Conservation (phyloP, 2,113 vertebrate genomes). For the Oxyura jamaicensis region DNA sequence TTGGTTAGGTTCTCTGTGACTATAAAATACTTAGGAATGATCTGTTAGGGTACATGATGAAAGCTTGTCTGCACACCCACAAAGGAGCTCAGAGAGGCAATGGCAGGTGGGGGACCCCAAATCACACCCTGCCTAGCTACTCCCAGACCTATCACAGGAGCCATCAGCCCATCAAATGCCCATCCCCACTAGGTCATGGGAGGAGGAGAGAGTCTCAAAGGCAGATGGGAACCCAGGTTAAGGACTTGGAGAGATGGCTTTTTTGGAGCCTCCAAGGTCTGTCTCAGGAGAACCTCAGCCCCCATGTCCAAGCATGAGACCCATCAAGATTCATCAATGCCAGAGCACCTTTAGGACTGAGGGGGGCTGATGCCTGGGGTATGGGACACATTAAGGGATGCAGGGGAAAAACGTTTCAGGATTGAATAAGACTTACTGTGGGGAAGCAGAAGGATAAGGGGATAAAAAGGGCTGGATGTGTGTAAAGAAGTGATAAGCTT, state of each 20-base stretch:
- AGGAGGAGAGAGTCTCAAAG: not conserved
- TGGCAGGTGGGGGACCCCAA: not conserved
- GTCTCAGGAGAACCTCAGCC: not conserved
- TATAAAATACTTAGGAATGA: not conserved
- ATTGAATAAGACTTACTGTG: not conserved
- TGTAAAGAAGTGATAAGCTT: not conserved
- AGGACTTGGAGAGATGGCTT: not conserved
- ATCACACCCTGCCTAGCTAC: not conserved
- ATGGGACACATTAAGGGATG: not conserved
- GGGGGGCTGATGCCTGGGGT: not conserved
- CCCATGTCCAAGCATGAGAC: not conserved
- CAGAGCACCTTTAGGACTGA: not conserved
- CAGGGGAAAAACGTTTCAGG: not conserved
- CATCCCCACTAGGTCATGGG: too few species aligned
- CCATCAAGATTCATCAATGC: not conserved
- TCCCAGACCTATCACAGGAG: not conserved
- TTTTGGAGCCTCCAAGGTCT: too few species aligned
- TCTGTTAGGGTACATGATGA: not conserved
- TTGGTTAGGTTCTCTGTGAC: not conserved
- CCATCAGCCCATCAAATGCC: not conserved
- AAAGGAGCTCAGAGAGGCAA: not conserved
- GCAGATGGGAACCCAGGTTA: not conserved
- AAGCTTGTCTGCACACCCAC: not conserved
- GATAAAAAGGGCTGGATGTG: not conserved
- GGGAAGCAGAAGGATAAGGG: not conserved